A percentile compares a stretch with the other conserved stretches of the same genome.
phyloP scores from a whole-genome alignment of 2,797 vertebrate genomes.

The Nyctibius grandis region DNA sequence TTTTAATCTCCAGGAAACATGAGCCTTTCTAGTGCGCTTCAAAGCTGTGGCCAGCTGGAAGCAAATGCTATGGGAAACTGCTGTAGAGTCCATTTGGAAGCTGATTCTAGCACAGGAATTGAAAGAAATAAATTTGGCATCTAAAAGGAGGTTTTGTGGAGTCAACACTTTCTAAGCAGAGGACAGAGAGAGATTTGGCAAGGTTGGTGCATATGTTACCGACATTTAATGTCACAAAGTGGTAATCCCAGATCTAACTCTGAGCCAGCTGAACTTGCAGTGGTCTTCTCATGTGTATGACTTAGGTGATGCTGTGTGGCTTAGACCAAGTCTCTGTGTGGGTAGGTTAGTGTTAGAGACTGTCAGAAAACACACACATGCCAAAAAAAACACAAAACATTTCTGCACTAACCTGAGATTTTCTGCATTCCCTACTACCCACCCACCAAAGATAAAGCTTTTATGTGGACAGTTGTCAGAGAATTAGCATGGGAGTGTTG shows the following conservation, averaged over 20 bases:
- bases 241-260: neutral
- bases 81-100: neutral
- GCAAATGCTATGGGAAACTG: neutral
- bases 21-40: neutral
- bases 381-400: neutral
- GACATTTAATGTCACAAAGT: neutral
- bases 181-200: conserved; percentile 25
- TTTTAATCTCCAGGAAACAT: neutral
- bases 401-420: neutral
- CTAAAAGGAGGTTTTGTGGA: conserved; percentile 22
- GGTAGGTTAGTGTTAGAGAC: neutral
- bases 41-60: conserved; percentile 4
- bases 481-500: neutral
- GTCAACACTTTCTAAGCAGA: conserved; percentile 31
- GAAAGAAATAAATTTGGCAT: conserved; percentile 37
- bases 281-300: neutral
- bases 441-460: neutral
- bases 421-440: neutral
- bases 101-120: neutral
- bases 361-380: neutral
- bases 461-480: neutral
- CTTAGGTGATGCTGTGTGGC: neutral
- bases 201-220: conserved; percentile 15
- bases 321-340: neutral
- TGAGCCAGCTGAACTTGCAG: neutral